A percentile compares a stretch with the other conserved stretches of the same genome.
Conservation (phyloP, 1,140 invertebrate species). For the Pantala flavescens region DNA sequence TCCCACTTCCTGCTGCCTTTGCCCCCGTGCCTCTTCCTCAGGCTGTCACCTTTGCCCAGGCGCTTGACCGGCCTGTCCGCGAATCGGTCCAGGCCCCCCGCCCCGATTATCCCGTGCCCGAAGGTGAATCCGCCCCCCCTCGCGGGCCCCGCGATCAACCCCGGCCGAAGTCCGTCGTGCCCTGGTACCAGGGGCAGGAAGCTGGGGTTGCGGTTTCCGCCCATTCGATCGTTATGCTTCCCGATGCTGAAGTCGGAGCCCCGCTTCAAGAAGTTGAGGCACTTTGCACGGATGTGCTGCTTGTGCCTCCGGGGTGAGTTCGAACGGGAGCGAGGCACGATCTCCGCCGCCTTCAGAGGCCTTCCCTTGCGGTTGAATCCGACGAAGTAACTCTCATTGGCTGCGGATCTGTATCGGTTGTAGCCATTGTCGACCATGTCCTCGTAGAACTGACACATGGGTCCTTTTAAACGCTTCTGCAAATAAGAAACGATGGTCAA, state of each 20-base stretch:
- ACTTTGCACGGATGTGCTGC: slow-evolving; percentile 33
- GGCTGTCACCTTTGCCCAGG: neutral
- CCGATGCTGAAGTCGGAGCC: slow-evolving; percentile 39
- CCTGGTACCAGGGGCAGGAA: neutral
- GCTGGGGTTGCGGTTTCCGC: neutral
- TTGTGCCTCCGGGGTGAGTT: neutral
- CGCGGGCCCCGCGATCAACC: neutral
- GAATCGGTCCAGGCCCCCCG: neutral
- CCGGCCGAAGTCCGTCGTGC: neutral
- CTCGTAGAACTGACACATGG: slow-evolving; percentile 43
- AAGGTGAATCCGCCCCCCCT: neutral
- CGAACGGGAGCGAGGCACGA: slow-evolving; percentile 24
- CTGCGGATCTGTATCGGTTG: slow-evolving; percentile 39
- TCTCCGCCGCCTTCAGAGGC: slow-evolving; percentile 30
- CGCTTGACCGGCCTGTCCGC: neutral
- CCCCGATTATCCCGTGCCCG: neutral
- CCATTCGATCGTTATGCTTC: slow-evolving; percentile 35
- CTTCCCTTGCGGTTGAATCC: slow-evolving; percentile 41
- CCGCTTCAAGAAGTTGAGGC: slow-evolving; percentile 43
- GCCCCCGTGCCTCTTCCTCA: neutral
- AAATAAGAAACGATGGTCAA: neutral
- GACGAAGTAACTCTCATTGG: slow-evolving; percentile 34
- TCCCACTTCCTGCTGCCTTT: neutral
- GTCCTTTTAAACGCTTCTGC: slow-evolving; percentile 33
- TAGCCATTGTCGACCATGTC: slow-evolving; percentile 33